Evolutionary conservation across 2,888 invertebrate species (phyloP), one percentile per base, ranked within the genome.

Genomic region (Napeogenes sylphis): DNA sequence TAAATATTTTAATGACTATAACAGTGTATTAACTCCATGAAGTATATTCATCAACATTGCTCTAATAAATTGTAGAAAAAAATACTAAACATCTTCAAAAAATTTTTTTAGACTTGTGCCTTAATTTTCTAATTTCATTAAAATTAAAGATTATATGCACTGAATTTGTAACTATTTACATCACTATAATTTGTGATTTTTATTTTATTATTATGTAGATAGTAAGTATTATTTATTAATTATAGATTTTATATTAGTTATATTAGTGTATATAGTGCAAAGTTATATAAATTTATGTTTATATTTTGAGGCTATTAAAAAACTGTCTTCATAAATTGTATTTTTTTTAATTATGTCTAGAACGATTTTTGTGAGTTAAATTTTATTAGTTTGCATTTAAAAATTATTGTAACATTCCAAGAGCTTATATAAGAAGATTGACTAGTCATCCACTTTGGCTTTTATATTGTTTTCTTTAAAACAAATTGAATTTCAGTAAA

Each of bases 351-450:
- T 13, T 64, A 61, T 59, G 14, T 4, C 21, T 56, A 42, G 8
- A 8, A 42, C 10, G 10, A 42, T 3, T 42, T 10, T 14, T 51
- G 10, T 51, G n/a, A 10, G 8, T 3, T 8, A 51, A 51, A 51
- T 51, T 51, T 51, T 51, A 51, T 51, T 21, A 30, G 30, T 51
- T 51, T 51, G 51, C 51, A 51, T 59, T 51, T 51, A 0, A 10
- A 51, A 13, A 21, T 30, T 67, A 67, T 67, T 53, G 68, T 69
- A 60, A 78, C 80, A 80, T 80, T 80, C 80, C 80, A 73, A 71
- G 67, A 77, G 70, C 70, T 73, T 70, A 73, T 65, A 56, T 72
- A 57, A 63, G 45, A 58, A 58, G 32, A 63, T 61, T 67, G 70
- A 64, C 59, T 69, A 55, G 47, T 14, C 47, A 47, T 51, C 10